Evolutionary conservation across 2,113 vertebrate genomes (phyloP).

Genomic region (Paramormyrops kingsleyae): DNA sequence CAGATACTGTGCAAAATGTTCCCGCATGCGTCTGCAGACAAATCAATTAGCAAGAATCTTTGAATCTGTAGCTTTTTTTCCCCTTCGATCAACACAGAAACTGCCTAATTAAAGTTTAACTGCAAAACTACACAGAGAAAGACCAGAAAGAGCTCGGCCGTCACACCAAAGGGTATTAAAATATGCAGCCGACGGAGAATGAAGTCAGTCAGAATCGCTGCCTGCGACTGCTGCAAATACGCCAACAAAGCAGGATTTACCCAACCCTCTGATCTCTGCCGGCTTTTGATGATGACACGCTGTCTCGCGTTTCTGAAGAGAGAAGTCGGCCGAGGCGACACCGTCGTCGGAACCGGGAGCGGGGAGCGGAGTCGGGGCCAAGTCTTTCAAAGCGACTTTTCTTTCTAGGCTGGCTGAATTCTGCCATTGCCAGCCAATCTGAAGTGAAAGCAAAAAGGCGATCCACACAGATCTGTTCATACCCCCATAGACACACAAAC

Average conservation of each 20-base stretch:
- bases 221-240: not conserved
- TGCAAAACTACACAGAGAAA: not conserved
- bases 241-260: slow-evolving; percentile 10
- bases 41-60: not conserved
- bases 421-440: not conserved
- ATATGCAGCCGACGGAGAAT: slow-evolving; percentile 1
- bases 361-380: not conserved
- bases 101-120: not conserved
- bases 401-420: not conserved
- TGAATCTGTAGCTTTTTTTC: not conserved
- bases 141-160: not conserved
- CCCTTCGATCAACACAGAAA: not conserved
- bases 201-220: not conserved
- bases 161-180: slow-evolving; percentile 14
- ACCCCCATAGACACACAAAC: not conserved
- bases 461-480: not conserved
- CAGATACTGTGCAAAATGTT: not conserved
- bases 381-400: not conserved
- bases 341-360: not conserved
- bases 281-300: slow-evolving; percentile 3
- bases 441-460: not conserved
- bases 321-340: slow-evolving; percentile 26
- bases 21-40: not conserved
- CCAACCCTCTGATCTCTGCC: not conserved
- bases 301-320: slow-evolving; percentile 40